These are phyloP conservation scores for Lycorma delicatula DNA, from an alignment of 1,140 invertebrate genomes.

Conservation along the genomic window DNA sequence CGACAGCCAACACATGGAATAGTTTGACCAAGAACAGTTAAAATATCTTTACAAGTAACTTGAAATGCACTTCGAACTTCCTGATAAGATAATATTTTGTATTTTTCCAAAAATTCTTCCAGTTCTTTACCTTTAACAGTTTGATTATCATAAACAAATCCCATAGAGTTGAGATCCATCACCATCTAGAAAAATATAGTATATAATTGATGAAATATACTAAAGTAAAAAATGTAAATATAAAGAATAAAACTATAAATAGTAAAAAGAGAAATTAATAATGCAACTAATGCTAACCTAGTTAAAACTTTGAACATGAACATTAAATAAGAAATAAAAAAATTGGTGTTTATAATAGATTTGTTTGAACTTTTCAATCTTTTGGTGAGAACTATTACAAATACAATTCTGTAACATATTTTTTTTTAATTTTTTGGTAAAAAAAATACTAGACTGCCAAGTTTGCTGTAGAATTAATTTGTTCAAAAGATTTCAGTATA, in stretches of 20 bases:
- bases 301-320: neutral
- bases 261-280: neutral
- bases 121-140: conserved; percentile 67
- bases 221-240: neutral
- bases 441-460: no score
- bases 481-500: no score
- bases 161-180: conserved; percentile 77
- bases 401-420: no score
- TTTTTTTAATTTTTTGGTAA: no score
- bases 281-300: neutral
- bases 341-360: neutral
- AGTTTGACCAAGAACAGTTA: conserved; percentile 73
- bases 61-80: conserved; percentile 72
- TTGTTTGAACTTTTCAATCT: neutral
- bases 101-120: conserved; percentile 74
- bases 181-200: conserved; percentile 60
- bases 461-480: no score
- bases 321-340: neutral
- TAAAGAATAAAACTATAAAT: neutral
- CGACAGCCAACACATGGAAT: conserved; percentile 89
- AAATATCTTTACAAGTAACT: conserved; percentile 72
- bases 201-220: neutral
- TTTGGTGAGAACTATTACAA: no score
- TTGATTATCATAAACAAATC: conserved; percentile 67
- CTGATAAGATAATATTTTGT: conserved; percentile 61